Base-by-base conservation (phyloP, 2,888 invertebrate genomes). In the Mythimna albipuncta region DNA sequence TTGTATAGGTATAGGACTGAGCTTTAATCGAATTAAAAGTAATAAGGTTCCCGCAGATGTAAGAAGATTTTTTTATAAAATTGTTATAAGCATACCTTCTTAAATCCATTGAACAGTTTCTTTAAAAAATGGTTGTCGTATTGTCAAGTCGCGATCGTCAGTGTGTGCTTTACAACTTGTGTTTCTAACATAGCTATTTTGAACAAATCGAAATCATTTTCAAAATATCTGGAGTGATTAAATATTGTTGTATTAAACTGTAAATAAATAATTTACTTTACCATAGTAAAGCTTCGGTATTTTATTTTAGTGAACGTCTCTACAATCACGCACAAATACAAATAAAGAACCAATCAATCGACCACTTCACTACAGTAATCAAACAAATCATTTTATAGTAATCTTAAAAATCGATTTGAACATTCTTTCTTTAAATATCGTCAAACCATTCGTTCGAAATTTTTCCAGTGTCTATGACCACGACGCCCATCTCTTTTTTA, bases 401-500 rank as follows among this genome's bases (percentile, higher is more conserved):
- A 63, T 21, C 41, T 64, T 21, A 62, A 38, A 32, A 69, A 79
- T 75, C 52, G 26, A 67, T 61, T 70, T 38, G 19, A 21, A 52
- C n/a, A 44, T 59, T 62, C 26, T 65, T 80, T 69, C n/a, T 58
- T 73, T 63, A 57, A 70, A 79, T 75, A 79, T 71, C 69, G 55
- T 73, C 66, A 66, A 75, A 70, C 72, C 73, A 77, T 63, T 70
- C 57, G 38, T 64, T 76, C 64, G 6, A 64, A 58, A 75, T 69
- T 65, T 75, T 75, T 70, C 58, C 66, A 67, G 65, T 72, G 44
- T 59, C 16, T 59, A 50, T 66, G 32, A 38, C 38, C 35, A 71
- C 75, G 77, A 78, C 78, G 68, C 69, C 74, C 77, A 76, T 68
- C 74, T 72, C 79, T 75, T 69, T 75, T 73, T 77, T 13, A 47